Conservation (phyloP, 2,888 invertebrate genomes). For the Oeneis ivallda region DNA sequence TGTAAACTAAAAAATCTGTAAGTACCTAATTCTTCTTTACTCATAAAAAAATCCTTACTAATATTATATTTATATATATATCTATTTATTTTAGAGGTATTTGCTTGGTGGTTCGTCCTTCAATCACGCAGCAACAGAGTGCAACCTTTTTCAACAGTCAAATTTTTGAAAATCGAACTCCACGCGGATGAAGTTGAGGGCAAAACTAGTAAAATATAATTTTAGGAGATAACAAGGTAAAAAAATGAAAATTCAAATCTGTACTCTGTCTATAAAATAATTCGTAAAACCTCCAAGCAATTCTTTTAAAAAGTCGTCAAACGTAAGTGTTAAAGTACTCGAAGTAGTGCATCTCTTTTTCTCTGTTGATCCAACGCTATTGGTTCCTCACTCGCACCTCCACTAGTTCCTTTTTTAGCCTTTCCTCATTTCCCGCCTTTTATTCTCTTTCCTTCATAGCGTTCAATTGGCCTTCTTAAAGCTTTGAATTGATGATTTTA, state of each 20-base stretch:
- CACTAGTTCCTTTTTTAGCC: slow-evolving; percentile 38
- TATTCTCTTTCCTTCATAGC: slow-evolving; percentile 48
- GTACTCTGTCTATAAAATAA: slow-evolving; percentile 18
- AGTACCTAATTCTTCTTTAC: neutral
- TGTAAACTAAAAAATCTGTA: neutral
- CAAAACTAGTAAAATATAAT: too few relatives aligned
- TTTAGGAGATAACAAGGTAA: too few relatives aligned
- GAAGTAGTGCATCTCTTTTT: neutral
- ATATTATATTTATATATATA: too few relatives aligned
- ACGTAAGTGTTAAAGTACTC: neutral
- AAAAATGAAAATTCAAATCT: too few relatives aligned
- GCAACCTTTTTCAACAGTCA: too few relatives aligned
- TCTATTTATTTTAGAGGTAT: too few relatives aligned
- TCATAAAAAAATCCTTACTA: too few relatives aligned
- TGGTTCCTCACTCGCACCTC: slow-evolving; percentile 38
- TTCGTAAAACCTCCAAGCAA: slow-evolving; percentile 1
- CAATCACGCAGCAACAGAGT: too few relatives aligned
- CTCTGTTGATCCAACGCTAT: neutral
- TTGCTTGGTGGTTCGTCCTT: too few relatives aligned
- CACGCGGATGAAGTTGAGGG: too few relatives aligned
- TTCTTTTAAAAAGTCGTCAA: slow-evolving; percentile 7
- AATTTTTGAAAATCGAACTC: too few relatives aligned
- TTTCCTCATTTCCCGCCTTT: slow-evolving; percentile 52
- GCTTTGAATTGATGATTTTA: neutral
- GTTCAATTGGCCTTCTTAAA: slow-evolving; percentile 46